Base-by-base conservation (phyloP, 2,113 vertebrate genomes). In the Nanorana parkeri region DNA sequence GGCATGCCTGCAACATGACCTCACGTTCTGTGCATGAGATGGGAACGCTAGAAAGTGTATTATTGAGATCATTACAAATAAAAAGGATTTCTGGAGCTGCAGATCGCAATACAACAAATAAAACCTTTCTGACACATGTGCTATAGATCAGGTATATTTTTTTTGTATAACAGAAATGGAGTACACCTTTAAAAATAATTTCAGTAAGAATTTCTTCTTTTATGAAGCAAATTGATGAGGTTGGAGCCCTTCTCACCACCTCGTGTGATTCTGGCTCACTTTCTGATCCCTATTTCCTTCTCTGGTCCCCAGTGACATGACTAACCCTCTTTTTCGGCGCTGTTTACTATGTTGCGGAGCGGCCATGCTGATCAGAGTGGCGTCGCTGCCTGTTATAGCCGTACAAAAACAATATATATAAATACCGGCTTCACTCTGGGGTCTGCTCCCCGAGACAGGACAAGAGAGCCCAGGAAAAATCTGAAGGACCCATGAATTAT, bases 311-410 rank as follows among this genome's bases (percentile, higher is more conserved):
- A 15, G 11, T n/a, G 10, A 7, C 29, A 68, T 36, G 65, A 67
- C 65, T 55, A 21, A 26, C n/a, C 19, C 19, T 51, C 15, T 15
- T 36, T 36, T 55, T n/a, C 72, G 11, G 24, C 52, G 7, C 51
- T 28, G 55, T 61, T 75, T 61, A 23, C n/a, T 8, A 56, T 61
- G 56, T 41, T 29, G 55, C 56, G 2, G 56, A n/a, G 61, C 72
- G 61, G 56, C 61, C 73, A 61, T n/a, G 17, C 73, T 52, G 41
- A 75, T 32, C 66, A 47, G 19, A 75, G 17, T 23, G 56, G 23
- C 29, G 20, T 52, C 13, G n/a, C 68, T 52, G 68, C n/a, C 32
- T 52, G 41, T 47, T 17, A 11, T 17, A 16, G 17, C 20, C 19
- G 19, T 13, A 67, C 20, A 17, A 20, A n/a, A 41, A 47, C 52